phyloP scores from a whole-genome alignment of 2,113 vertebrate species.

The Tenrec ecaudatus region DNA sequence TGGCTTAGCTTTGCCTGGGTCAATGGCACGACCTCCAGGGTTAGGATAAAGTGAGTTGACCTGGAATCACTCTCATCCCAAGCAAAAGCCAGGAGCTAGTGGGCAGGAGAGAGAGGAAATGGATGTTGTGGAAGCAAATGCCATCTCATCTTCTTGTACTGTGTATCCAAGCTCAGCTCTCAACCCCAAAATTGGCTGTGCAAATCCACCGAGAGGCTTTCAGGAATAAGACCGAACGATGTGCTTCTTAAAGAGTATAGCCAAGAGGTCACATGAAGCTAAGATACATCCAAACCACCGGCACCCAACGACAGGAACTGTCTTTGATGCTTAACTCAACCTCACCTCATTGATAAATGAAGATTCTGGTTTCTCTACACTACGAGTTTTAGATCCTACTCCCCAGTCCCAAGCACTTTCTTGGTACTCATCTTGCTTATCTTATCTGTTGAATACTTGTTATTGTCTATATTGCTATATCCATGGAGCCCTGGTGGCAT shows the following conservation, averaged over 20 bases:
- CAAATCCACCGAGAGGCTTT: neutral
- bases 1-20: neutral
- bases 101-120: neutral
- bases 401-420: neutral
- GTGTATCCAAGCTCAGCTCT: neutral
- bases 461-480: neutral
- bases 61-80: neutral
- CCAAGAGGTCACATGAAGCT: neutral
- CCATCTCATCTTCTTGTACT: neutral
- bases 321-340: neutral
- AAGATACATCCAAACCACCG: neutral
- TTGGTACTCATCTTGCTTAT: neutral
- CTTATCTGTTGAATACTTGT: neutral
- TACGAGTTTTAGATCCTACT: neutral
- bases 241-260: neutral
- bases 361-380: neutral
- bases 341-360: neutral
- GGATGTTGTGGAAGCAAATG: neutral
- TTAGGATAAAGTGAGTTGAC: neutral
- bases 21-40: neutral
- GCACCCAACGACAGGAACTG: too few species aligned
- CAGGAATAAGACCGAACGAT: neutral
- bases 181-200: neutral
- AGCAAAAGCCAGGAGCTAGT: neutral
- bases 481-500: too few species aligned